These are phyloP conservation scores for Chlorodrepanis virens DNA, from an alignment of 2,113 vertebrate species.

Conservation along the genomic window DNA sequence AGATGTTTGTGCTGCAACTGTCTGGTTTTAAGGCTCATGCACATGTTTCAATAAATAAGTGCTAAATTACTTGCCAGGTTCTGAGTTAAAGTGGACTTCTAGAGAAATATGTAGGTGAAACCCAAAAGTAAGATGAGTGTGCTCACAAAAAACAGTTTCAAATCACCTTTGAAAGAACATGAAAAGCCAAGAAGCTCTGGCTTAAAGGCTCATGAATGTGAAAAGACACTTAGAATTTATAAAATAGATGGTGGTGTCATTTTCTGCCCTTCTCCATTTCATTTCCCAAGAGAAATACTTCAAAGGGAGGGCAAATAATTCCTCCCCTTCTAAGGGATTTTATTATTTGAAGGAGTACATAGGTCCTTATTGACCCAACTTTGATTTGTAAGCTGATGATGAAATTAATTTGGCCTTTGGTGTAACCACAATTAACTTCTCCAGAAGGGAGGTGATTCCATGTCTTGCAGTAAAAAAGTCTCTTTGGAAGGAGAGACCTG, in stretches of 20 bases:
- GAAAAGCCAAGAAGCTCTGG: neutral
- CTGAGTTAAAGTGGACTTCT: neutral
- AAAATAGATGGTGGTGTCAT: slow-evolving; percentile 10
- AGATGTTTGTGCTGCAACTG: slow-evolving; percentile 46
- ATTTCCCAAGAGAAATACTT: slow-evolving; percentile 58
- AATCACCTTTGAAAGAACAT: neutral
- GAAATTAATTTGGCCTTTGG: slow-evolving; percentile 66
- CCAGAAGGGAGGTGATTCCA: slow-evolving; percentile 5
- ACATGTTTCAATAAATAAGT: slow-evolving; percentile 32
- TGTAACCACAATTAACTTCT: slow-evolving; percentile 65
- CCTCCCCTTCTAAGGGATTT: slow-evolving; percentile 5
- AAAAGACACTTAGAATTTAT: neutral
- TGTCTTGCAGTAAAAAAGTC: neutral
- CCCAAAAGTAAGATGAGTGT: neutral
- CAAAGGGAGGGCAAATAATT: slow-evolving; percentile 42
- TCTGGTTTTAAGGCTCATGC: slow-evolving; percentile 5
- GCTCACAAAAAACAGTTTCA: neutral
- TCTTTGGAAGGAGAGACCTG: neutral
- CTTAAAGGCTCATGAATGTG: neutral
- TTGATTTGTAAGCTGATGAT: slow-evolving; percentile 63
- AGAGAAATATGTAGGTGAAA: neutral
- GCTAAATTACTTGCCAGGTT: slow-evolving; percentile 25
- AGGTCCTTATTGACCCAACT: slow-evolving; percentile 54
- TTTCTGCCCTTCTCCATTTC: slow-evolving; percentile 42
- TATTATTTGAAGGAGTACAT: slow-evolving; percentile 19